Evolutionary conservation across 2,797 vertebrate species (phyloP), one percentile per base, ranked within the genome.

Genomic region (Hydrophis major): DNA sequence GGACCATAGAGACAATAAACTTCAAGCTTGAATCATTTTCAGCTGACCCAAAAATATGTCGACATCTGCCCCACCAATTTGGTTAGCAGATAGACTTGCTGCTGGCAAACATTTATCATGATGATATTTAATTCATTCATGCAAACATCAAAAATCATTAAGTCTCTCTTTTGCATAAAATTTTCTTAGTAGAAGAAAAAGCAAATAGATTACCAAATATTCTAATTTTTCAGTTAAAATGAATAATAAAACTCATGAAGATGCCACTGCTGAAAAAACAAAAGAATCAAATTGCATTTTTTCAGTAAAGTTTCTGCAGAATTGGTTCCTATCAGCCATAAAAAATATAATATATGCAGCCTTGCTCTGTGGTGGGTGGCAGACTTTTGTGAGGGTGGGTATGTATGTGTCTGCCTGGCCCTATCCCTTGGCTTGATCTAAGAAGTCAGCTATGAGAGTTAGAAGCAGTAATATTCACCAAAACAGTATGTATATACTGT

Each of bases 201-300:
- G 32, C 61, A 93, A 92, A 78, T 22, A 2, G 8, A 22, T 50
- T 63, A 8, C 10, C 28, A 22, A 94, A 59, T 0, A 0, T 37
- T 94, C 93, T 94, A 50, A 13, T 8, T 28, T 90, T 11, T 47
- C 89, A 61, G 83, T 60, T 61, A 60, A 93, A 93, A 25, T 27
- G n/a, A 94, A 14, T 22, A 11, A 5, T 2, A 91, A 94, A 47
- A 78, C 32, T 56, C 53, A 4, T 28, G 27, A 57, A 90, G 2
- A 55, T 89, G 91, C 87, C 94, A 89, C 11, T 90, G 14, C 32
- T 59, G n/a, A n/a, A 28, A 11, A 12, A 14, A 37, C 25, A 16
- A 90, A 55, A 37, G 20, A 55, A 57, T 90, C 32, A 78, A 78
- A 22, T 28, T 57, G 6, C 66, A 78, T 59, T 4, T 42, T 78